Percentiles rank a stretch among this genome's conserved stretches.
Evolutionary conservation across 2,113 vertebrate species (phyloP).

Genomic region (Campylomormyrus tamandua): DNA sequence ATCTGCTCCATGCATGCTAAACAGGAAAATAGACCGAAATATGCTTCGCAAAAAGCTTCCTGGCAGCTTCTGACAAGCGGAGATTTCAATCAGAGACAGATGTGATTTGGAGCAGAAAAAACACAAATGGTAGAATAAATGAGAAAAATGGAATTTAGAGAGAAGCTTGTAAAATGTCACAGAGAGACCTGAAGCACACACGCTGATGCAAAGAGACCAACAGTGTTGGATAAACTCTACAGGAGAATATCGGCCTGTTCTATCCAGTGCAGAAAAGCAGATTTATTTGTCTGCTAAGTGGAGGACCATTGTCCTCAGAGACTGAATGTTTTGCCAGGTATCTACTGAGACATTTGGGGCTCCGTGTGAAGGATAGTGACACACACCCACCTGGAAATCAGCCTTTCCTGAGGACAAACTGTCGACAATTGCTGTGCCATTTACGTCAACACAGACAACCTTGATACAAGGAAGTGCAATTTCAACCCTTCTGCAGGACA

Average conservation of each 20-base stretch:
- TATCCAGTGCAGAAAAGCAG: not conserved
- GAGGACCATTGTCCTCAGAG: not conserved
- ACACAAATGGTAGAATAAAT: not conserved
- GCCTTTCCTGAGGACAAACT: not conserved
- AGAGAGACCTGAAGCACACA: not conserved
- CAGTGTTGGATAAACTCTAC: not conserved
- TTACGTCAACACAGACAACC: not conserved
- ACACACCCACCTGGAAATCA: not conserved
- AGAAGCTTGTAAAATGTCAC: not conserved
- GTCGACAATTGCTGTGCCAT: not conserved
- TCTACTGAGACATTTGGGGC: not conserved
- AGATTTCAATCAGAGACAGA: not conserved
- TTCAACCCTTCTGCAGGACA: not conserved
- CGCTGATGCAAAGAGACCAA: not conserved
- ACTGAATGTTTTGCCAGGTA: not conserved
- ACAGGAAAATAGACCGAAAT: not conserved
- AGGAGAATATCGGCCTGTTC: not conserved
- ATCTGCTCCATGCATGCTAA: conserved; percentile 20
- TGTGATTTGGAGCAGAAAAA: not conserved
- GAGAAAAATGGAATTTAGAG: not conserved
- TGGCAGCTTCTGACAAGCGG: not conserved
- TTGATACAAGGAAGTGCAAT: not conserved
- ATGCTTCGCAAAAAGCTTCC: not conserved
- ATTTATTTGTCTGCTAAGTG: not conserved
- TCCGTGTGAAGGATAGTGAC: not conserved